Conservation (phyloP, 2,797 vertebrate genomes). For the Cyprinella venusta region DNA sequence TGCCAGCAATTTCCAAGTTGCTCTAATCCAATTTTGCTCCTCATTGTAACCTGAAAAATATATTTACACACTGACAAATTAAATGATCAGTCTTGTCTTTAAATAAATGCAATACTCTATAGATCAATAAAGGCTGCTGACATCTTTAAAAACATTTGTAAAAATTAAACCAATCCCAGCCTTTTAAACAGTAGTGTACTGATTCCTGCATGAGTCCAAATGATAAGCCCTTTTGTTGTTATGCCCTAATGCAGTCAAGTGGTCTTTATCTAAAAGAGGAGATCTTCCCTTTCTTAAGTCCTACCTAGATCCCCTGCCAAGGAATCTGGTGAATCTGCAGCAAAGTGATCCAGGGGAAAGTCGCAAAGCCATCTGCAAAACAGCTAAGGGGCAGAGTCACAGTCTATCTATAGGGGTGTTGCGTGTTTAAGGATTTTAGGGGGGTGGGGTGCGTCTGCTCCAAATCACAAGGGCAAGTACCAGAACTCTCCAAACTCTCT, state of each 20-base stretch:
- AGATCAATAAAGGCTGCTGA: neutral
- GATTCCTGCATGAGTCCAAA: neutral
- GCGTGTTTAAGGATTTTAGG: constrained; percentile 57
- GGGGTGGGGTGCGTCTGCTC: constrained; percentile 58
- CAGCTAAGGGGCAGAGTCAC: constrained; percentile 78
- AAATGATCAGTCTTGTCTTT: neutral
- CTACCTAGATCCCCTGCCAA: constrained; percentile 71
- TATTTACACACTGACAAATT: neutral
- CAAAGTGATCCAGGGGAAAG: constrained; percentile 80
- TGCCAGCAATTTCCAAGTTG: neutral
- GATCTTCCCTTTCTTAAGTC: constrained; percentile 48
- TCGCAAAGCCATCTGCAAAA: constrained; percentile 81
- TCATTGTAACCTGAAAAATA: neutral
- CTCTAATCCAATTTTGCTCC: neutral
- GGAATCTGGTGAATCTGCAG: constrained; percentile 74
- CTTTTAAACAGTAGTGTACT: neutral
- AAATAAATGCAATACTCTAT: neutral
- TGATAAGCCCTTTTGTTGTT: neutral
- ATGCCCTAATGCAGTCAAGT: constrained; percentile 33
- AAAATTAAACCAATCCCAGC: neutral
- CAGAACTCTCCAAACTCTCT: constrained; percentile 64
- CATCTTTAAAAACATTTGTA: too few species aligned
- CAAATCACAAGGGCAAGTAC: constrained; percentile 69
- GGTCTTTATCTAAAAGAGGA: constrained; percentile 59
- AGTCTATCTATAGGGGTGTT: constrained; percentile 83